Evolutionary conservation across 2,113 vertebrate species (phyloP).

Genomic region (Gulo gulo): DNA sequence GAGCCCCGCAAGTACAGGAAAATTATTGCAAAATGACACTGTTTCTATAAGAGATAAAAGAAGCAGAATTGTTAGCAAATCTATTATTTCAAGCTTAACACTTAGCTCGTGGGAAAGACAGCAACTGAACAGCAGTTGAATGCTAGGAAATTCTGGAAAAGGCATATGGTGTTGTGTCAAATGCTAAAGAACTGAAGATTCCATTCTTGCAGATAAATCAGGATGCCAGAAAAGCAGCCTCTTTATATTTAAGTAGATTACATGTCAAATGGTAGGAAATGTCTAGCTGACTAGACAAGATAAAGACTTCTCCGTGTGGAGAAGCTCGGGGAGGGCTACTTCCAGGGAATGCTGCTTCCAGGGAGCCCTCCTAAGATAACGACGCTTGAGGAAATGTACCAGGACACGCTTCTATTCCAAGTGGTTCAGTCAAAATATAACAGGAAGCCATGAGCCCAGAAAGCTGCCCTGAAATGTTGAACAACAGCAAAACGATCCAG

Average conservation of each 20-base stretch:
- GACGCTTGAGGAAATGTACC: not conserved
- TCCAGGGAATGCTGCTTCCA: not conserved
- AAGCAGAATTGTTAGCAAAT: conserved; percentile 69
- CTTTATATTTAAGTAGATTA: conserved; percentile 46
- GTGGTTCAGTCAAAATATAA: not conserved
- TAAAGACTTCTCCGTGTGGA: not conserved
- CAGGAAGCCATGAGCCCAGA: not conserved
- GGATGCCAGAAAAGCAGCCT: conserved; percentile 48
- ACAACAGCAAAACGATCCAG: not conserved
- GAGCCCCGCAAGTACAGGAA: not conserved
- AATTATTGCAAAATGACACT: conserved; percentile 46
- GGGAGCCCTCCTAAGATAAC: not conserved
- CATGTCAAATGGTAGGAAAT: conserved; percentile 49
- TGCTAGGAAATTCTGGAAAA: conserved; percentile 75
- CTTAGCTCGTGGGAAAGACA: conserved; percentile 70
- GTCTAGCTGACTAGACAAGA: not conserved
- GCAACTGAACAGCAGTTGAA: conserved; percentile 74
- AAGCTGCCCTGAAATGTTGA: not conserved
- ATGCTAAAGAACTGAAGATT: conserved; percentile 75
- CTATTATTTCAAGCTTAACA: conserved; percentile 73
- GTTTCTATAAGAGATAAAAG: conserved; percentile 58
- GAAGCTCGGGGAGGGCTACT: not conserved
- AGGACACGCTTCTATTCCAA: not conserved
- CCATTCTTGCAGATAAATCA: conserved; percentile 65
- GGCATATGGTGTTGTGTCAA: conserved; percentile 77